Evolutionary conservation across 2,888 invertebrate species (phyloP).

Genomic region (Eupithecia vulgata): DNA sequence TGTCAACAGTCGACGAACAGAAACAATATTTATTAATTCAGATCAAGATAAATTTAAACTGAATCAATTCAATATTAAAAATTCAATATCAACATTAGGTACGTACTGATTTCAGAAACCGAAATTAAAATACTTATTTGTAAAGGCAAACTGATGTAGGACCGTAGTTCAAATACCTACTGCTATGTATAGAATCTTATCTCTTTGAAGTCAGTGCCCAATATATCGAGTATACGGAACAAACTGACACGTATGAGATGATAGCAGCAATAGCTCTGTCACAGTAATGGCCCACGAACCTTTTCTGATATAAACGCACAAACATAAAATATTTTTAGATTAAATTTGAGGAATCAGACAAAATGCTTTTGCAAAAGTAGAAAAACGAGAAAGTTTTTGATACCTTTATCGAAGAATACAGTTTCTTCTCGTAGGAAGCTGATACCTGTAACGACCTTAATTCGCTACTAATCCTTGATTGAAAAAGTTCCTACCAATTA

Average conservation of each 20-base stretch:
- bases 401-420: not conserved
- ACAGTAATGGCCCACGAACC: slow-evolving; percentile 42
- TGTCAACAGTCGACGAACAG: not conserved
- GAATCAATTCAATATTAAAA: not conserved
- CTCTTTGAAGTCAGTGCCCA: slow-evolving; percentile 33
- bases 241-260: slow-evolving; percentile 45
- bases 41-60: too few relatives aligned
- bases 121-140: not conserved
- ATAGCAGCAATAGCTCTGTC: slow-evolving; percentile 45
- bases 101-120: not conserved
- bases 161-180: not conserved
- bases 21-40: not conserved
- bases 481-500: not conserved
- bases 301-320: slow-evolving; percentile 30
- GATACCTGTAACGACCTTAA: not conserved
- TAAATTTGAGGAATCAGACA: slow-evolving; percentile 30
- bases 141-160: not conserved
- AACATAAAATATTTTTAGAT: slow-evolving; percentile 34
- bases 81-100: too few relatives aligned
- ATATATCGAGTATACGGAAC: slow-evolving; percentile 43
- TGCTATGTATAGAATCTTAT: slow-evolving; percentile 19
- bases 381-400: slow-evolving; percentile 3
- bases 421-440: not conserved
- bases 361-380: slow-evolving; percentile 18
- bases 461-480: not conserved